Conservation (phyloP, 2,113 vertebrate genomes). For the Salvelinus namaycush region DNA sequence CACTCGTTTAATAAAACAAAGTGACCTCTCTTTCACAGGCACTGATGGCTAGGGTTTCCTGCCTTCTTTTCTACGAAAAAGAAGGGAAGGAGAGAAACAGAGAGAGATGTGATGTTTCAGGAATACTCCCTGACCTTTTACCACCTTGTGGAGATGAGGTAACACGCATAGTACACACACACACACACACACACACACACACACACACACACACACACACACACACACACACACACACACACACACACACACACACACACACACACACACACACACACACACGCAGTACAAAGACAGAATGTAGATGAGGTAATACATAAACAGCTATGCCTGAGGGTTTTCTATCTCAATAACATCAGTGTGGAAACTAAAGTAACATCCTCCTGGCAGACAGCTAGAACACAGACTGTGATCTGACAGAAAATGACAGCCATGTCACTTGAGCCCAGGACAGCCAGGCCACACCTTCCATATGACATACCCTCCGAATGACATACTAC, state of each 20-base stretch:
- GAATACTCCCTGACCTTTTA: not conserved
- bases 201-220: slow-evolving; percentile 9
- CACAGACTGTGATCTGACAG: not conserved
- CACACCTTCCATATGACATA: too few species aligned
- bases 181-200: slow-evolving; percentile 21
- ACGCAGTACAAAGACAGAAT: not conserved
- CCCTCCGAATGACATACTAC: too few species aligned
- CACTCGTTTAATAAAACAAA: slow-evolving; percentile 48
- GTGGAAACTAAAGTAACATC: not conserved
- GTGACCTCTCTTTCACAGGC: slow-evolving; percentile 18
- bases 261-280: too few species aligned
- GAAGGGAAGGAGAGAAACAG: not conserved
- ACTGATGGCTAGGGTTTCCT: not conserved
- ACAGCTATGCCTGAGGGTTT: not conserved
- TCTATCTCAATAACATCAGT: slow-evolving; percentile 3
- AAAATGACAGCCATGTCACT: not conserved
- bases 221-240: slow-evolving; percentile 2
- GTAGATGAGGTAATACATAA: not conserved
- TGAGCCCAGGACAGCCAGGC: too few species aligned
- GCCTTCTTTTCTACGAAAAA: not conserved
- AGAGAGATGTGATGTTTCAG: not conserved
- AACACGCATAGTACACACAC: slow-evolving; percentile 10
- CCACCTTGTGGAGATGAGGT: not conserved
- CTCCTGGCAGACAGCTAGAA: not conserved
- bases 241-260: too few species aligned